Evolutionary conservation across 1,140 invertebrate species (phyloP), one percentile per base, ranked within the genome.

Genomic region (Chelonus insularis): DNA sequence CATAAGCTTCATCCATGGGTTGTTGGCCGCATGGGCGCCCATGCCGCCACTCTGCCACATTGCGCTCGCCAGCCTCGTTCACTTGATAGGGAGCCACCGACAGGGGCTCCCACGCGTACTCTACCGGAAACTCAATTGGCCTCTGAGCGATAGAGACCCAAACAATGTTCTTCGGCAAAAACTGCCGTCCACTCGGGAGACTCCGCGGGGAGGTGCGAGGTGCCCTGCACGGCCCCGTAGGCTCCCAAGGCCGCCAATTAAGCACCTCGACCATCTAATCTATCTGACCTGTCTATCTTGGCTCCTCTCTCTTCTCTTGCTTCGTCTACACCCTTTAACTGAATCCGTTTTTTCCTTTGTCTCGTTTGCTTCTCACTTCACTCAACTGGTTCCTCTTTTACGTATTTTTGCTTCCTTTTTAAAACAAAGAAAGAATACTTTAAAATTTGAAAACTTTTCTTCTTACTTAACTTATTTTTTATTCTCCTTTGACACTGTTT

Each of bases 1-100:
- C 89, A 91, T 91, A 54, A 91, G 81, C 73, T 90, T 90, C 86
- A 90, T 89, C 89, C 89, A 91, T 65, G 89, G 89, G 79, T 90
- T 91, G 85, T 90, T 90, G 71, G 83, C 83, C 68, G 82, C 85
- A 72, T 88, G 87, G 81, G 87, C 85, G 72, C 88, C 88, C 86
- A 89, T 88, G 77, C 89, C 88, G 66, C 87, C 86, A 78, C 88
- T 89, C 80, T 89, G 88, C 88, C 88, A 90, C 89, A 91, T 90
- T 78, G 86, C 77, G 70, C 77, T 80, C 76, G 77, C 77, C 77
- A 80, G 76, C 68, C 74, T 78, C 72, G 67, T 60, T 68, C 59
- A 41, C 64, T 69, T 58, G 7, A 5, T 34, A 57, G 72, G 75
- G 75, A 72, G 73, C 75, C 59, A 47, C 39, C 73, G 63, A 55